Evolutionary conservation across 2,113 vertebrate species (phyloP).

Genomic region (Nipponia nippon): DNA sequence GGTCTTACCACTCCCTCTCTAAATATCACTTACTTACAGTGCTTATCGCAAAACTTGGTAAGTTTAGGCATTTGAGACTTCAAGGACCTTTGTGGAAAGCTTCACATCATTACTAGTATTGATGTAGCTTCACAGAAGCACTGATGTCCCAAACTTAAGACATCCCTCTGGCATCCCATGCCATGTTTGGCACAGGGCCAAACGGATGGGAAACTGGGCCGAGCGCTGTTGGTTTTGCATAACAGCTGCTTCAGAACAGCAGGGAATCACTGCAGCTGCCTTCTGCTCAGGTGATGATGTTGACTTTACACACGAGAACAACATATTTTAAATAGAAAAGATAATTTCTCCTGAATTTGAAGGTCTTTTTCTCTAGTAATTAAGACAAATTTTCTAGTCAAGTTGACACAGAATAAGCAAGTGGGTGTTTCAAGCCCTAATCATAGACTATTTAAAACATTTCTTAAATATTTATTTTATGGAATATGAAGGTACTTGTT

Average conservation of each 20-base stretch:
- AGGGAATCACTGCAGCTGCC: not conserved
- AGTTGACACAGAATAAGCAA: not conserved
- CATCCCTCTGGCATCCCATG: not conserved
- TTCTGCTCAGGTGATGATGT: not conserved
- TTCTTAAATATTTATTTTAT: not conserved
- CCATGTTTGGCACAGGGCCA: not conserved
- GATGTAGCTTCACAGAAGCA: not conserved
- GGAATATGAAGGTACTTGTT: not conserved
- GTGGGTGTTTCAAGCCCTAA: not conserved
- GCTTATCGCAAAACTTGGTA: not conserved
- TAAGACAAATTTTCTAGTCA: not conserved
- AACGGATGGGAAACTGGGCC: not conserved
- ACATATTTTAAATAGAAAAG: not conserved
- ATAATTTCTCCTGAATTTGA: not conserved
- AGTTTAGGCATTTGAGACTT: not conserved
- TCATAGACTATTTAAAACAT: not conserved
- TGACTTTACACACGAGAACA: not conserved
- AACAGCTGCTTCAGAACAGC: not conserved
- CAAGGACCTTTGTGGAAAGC: not conserved
- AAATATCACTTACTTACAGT: not conserved
- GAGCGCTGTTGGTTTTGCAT: not conserved
- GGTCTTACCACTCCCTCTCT: not conserved
- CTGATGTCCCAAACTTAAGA: not conserved
- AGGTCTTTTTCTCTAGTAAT: not conserved
- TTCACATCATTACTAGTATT: not conserved